Conservation (phyloP, 2,797 vertebrate species). For the Microctenopoma lineatum region DNA sequence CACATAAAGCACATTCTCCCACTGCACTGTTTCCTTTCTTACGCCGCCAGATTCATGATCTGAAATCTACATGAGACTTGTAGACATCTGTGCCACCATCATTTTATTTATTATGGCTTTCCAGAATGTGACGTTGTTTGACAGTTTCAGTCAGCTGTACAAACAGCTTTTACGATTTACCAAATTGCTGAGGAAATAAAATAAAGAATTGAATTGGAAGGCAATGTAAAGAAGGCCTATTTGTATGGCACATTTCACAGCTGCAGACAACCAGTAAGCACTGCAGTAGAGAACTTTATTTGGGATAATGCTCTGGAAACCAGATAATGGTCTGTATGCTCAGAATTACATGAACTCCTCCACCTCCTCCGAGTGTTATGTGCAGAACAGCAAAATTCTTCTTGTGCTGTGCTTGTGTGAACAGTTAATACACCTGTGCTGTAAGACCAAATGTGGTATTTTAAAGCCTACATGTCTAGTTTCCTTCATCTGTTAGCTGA, state of each 20-base stretch:
- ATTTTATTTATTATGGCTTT: not conserved
- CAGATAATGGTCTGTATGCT: not conserved
- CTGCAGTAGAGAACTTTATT: not conserved
- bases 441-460: not conserved
- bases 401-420: constrained; percentile 6
- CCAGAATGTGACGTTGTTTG: not conserved
- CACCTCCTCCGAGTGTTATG: not conserved
- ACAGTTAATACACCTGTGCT: not conserved
- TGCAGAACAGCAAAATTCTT: not conserved
- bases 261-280: not conserved
- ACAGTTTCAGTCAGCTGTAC: not conserved
- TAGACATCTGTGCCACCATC: not conserved
- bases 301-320: not conserved
- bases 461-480: constrained; percentile 5
- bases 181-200: constrained; percentile 14
- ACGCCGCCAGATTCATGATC: not conserved
- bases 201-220: constrained; percentile 20
- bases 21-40: not conserved
- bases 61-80: not conserved
- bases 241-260: not conserved
- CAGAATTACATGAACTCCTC: not conserved
- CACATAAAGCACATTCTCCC: not conserved
- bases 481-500: constrained; percentile 19
- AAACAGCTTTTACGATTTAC: constrained; percentile 9
- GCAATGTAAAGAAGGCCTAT: constrained; percentile 10